Conservation (phyloP, 1,140 invertebrate species). For the Solenopsis invicta region DNA sequence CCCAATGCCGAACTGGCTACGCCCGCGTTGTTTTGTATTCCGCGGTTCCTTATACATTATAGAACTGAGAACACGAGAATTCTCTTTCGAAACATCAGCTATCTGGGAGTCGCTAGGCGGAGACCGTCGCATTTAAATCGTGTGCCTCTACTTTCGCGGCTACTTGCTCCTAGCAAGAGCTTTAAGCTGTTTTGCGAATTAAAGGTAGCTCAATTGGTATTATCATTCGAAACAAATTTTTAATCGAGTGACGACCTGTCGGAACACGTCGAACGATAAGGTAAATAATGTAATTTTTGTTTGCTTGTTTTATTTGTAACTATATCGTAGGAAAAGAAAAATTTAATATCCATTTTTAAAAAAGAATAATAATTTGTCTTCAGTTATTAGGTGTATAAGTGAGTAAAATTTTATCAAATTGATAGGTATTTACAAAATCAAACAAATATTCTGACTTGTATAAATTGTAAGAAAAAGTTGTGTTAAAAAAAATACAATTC, state of each 20-base stretch:
- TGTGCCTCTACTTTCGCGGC: slow-evolving; percentile 2
- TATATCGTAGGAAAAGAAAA: background rate
- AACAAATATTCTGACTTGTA: background rate
- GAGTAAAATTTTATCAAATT: background rate
- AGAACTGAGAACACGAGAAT: slow-evolving; percentile 46
- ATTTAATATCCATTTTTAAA: background rate
- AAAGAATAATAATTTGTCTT: background rate
- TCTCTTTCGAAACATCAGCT: slow-evolving; percentile 33
- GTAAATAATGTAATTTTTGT: background rate
- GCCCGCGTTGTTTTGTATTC: slow-evolving; percentile 45
- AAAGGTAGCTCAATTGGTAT: slow-evolving; percentile 26
- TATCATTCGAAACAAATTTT: background rate
- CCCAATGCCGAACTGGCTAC: background rate
- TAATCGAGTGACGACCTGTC: background rate
- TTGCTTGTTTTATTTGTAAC: background rate
- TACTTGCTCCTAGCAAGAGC: slow-evolving; percentile 12
- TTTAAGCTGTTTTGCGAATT: background rate
- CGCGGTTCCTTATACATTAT: slow-evolving; percentile 52
- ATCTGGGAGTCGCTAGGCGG: background rate
- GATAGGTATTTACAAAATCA: background rate
- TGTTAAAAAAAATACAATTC: background rate
- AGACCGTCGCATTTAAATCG: slow-evolving; percentile 44
- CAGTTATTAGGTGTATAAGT: background rate
- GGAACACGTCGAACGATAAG: background rate
- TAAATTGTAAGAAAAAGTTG: background rate